Conservation (phyloP, 2,888 invertebrate genomes). For the Mechanitis messenoides region DNA sequence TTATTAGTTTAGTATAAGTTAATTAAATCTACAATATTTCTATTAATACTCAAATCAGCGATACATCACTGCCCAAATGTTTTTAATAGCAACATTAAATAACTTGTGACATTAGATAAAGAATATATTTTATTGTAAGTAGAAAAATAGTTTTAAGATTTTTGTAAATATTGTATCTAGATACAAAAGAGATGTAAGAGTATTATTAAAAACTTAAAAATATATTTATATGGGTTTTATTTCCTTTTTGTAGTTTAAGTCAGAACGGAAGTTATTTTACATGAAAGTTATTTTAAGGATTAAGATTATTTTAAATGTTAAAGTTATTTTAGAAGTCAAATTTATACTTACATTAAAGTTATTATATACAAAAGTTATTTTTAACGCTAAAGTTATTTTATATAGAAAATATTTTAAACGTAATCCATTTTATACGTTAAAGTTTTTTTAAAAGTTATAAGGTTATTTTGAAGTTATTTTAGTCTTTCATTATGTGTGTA, state of each 20-base stretch:
- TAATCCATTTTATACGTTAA: too few species aligned
- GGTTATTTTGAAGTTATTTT: too few species aligned
- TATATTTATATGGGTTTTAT: constrained; percentile 19
- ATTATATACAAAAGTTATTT: too few species aligned
- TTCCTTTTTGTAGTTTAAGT: not conserved
- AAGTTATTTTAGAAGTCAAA: too few species aligned
- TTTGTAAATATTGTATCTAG: constrained; percentile 75
- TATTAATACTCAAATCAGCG: constrained; percentile 60
- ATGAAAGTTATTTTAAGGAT: too few species aligned
- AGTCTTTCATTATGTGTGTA: too few species aligned
- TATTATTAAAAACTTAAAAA: constrained; percentile 67
- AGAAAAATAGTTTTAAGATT: constrained; percentile 44
- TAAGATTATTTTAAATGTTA: too few species aligned
- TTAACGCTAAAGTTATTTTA: too few species aligned
- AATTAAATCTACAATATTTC: constrained; percentile 41
- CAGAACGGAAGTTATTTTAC: not conserved
- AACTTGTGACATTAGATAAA: constrained; percentile 51
- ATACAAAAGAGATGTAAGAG: constrained; percentile 67
- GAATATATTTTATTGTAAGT: constrained; percentile 30
- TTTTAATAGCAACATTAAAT: constrained; percentile 37
- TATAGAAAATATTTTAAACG: too few species aligned
- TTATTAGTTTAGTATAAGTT: constrained; percentile 38
- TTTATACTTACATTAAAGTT: too few species aligned
- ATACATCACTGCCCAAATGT: constrained; percentile 39
- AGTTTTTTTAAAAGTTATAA: too few species aligned